phyloP scores from a whole-genome alignment of 2,888 invertebrate species.

The Apocheima hispidaria region DNA sequence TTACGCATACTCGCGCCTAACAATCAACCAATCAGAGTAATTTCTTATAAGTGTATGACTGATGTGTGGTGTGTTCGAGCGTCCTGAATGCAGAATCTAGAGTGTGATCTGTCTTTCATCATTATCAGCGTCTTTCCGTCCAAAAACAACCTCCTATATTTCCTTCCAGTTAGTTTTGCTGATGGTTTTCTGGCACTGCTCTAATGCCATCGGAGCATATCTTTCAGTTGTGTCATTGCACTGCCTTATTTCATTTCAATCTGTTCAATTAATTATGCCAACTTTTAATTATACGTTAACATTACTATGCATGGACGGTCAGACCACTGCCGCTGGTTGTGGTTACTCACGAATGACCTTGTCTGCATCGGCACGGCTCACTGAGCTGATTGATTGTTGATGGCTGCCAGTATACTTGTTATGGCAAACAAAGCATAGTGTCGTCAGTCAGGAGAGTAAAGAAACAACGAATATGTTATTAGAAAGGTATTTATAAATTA shows the following conservation, averaged over 20 bases:
- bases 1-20: no score
- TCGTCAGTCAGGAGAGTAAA: not conserved
- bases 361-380: constrained; percentile 15
- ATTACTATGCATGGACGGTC: not conserved
- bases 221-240: not conserved
- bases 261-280: not conserved
- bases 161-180: no score
- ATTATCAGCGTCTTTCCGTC: no score
- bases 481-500: not conserved
- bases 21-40: no score
- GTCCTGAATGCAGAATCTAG: no score
- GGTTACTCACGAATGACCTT: constrained; percentile 5
- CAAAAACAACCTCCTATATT: no score
- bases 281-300: not conserved
- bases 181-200: no score
- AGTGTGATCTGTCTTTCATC: no score
- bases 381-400: constrained; percentile 15
- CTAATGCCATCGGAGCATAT: not conserved
- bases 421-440: constrained; percentile 11
- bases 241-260: not conserved
- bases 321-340: not conserved
- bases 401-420: not conserved
- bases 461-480: not conserved
- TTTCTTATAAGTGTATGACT: no score
- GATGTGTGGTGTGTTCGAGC: no score